These are phyloP conservation scores for Anisognathus igniventris DNA, from an alignment of 2,797 vertebrate species.

Conservation along the genomic window DNA sequence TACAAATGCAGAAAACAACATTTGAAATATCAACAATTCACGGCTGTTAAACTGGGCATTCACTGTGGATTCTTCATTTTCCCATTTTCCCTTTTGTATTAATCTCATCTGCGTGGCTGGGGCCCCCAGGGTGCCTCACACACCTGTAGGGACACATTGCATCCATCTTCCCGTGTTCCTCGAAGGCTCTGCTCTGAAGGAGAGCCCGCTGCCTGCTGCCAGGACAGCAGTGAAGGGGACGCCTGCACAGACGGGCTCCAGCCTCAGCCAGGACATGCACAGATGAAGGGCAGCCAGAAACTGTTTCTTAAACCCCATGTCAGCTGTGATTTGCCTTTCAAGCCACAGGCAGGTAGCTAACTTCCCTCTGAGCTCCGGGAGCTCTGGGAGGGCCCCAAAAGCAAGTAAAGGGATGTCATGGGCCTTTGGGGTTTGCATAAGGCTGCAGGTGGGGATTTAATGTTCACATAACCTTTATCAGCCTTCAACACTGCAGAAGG, in stretches of 20 bases:
- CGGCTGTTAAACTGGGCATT: neutral
- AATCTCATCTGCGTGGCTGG: neutral
- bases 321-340: neutral
- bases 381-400: neutral
- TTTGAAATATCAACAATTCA: neutral
- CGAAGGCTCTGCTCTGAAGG: neutral
- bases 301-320: neutral
- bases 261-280: neutral
- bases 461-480: neutral
- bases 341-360: neutral
- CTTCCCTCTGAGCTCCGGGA: neutral
- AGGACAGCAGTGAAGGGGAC: neutral
- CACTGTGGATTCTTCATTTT: neutral
- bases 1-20: accelerated
- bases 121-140: accelerated
- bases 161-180: neutral
- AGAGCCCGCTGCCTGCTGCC: neutral
- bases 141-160: neutral
- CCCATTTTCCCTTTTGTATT: neutral
- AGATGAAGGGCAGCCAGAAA: neutral
- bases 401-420: neutral
- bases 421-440: neutral
- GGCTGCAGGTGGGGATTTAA: neutral
- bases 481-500: neutral
- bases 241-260: neutral